Conservation (phyloP, 2,888 invertebrate species). For the Orgyia antiqua region DNA sequence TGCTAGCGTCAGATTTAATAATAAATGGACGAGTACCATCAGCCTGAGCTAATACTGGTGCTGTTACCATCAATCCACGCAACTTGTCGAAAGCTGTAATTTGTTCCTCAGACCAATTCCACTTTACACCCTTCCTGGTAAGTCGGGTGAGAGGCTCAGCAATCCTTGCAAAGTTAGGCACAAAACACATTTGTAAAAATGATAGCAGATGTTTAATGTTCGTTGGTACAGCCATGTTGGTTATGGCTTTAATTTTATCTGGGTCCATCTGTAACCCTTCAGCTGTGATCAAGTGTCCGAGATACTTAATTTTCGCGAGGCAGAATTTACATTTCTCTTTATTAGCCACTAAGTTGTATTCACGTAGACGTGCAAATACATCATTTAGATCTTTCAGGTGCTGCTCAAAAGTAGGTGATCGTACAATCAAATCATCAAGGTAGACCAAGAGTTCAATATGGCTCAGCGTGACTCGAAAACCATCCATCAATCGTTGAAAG, state of each 20-base stretch:
- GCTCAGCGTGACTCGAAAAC: conserved; percentile 7
- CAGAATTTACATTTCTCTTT: conserved; percentile 21
- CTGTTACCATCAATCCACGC: not conserved
- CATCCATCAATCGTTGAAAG: conserved; percentile 22
- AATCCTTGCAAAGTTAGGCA: conserved; percentile 10
- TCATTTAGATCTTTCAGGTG: no score
- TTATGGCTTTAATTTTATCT: conserved; percentile 23
- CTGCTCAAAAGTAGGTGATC: not conserved
- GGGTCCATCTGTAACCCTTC: conserved; percentile 17
- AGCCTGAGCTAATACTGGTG: not conserved
- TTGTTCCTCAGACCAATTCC: conserved; percentile 2
- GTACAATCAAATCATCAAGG: not conserved
- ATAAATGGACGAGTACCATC: conserved; percentile 3
- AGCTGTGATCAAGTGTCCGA: conserved; percentile 20
- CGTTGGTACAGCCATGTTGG: conserved; percentile 16
- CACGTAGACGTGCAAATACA: not conserved
- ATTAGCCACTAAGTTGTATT: conserved; percentile 25
- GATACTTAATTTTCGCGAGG: conserved; percentile 16
- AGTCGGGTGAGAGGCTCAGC: conserved; percentile 15
- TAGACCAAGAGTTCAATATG: conserved; percentile 15
- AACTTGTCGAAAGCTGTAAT: conserved; percentile 2
- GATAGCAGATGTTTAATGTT: conserved; percentile 24
- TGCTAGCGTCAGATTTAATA: conserved; percentile 9
- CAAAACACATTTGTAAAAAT: conserved; percentile 29
- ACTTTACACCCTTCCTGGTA: conserved; percentile 2